A percentile compares a stretch with the other conserved stretches of the same genome.
Evolutionary conservation across 2,888 invertebrate species (phyloP).

Genomic region (Caradrina kadenii): DNA sequence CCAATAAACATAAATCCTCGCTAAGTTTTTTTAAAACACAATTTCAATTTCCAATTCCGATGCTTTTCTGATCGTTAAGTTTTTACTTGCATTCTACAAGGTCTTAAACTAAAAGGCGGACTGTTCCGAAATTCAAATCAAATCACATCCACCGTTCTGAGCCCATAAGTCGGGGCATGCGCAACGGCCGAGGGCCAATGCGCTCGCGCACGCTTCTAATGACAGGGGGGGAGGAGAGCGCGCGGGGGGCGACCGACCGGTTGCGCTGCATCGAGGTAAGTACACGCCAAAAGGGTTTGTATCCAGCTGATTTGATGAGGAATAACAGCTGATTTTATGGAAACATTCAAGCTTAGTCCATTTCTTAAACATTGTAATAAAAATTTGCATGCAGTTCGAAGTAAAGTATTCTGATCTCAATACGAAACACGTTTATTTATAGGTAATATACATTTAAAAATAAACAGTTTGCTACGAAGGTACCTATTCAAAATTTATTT

Average conservation of each 20-base stretch:
- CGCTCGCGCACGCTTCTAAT: conserved; percentile 89
- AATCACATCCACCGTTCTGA: conserved; percentile 78
- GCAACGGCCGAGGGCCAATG: conserved; percentile 85
- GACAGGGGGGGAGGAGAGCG: conserved; percentile 76
- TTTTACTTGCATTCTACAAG: conserved; percentile 61
- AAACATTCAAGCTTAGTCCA: conserved; percentile 13
- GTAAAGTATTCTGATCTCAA: conserved; percentile 3
- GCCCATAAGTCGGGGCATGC: conserved; percentile 76
- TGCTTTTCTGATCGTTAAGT: conserved; percentile 59
- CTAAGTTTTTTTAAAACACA: conserved; percentile 35
- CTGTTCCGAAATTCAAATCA: conserved; percentile 71
- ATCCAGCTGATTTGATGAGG: conserved; percentile 61
- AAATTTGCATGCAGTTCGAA: neutral
- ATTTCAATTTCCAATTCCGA: conserved; percentile 56
- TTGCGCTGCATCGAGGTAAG: conserved; percentile 75
- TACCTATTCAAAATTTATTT: conserved; percentile 10
- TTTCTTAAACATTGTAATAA: conserved; percentile 7
- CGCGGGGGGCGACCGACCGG: conserved; percentile 82
- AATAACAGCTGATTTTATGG: conserved; percentile 63
- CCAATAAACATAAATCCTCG: conserved; percentile 49
- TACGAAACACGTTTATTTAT: conserved; percentile 8
- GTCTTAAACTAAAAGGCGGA: conserved; percentile 55
- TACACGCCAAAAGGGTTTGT: conserved; percentile 61
- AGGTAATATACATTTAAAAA: conserved; percentile 4
- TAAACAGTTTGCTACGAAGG: conserved; percentile 12